phyloP scores from a whole-genome alignment of 2,797 vertebrate species.

The Allobates femoralis region DNA sequence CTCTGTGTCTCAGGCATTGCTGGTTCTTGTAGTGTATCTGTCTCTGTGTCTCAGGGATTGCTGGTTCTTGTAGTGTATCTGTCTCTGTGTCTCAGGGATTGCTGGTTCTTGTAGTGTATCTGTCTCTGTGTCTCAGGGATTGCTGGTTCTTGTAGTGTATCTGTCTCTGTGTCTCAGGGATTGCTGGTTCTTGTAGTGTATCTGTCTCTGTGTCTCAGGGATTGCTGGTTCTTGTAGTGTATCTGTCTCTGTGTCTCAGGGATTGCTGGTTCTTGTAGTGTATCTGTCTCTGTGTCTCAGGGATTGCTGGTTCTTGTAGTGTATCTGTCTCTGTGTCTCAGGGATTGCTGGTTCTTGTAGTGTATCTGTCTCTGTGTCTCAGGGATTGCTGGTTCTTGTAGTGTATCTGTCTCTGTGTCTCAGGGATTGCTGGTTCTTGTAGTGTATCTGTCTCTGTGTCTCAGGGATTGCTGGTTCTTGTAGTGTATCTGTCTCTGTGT shows the following conservation, averaged over 20 bases:
- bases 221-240: neutral
- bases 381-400: neutral
- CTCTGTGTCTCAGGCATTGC: too few relatives aligned
- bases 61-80: neutral
- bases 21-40: neutral
- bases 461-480: neutral
- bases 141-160: neutral
- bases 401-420: too few relatives aligned
- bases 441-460: neutral
- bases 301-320: constrained; percentile 8
- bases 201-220: too few relatives aligned
- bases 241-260: too few relatives aligned
- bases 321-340: too few relatives aligned
- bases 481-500: neutral
- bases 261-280: neutral
- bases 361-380: too few relatives aligned
- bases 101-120: neutral
- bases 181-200: neutral
- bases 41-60: too few relatives aligned
- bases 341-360: neutral
- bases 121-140: too few relatives aligned
- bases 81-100: too few relatives aligned
- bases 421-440: constrained; percentile 1
- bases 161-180: too few relatives aligned
- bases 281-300: too few relatives aligned